phyloP scores from a whole-genome alignment of 2,113 vertebrate genomes.

The Pseudopodoces humilis region DNA sequence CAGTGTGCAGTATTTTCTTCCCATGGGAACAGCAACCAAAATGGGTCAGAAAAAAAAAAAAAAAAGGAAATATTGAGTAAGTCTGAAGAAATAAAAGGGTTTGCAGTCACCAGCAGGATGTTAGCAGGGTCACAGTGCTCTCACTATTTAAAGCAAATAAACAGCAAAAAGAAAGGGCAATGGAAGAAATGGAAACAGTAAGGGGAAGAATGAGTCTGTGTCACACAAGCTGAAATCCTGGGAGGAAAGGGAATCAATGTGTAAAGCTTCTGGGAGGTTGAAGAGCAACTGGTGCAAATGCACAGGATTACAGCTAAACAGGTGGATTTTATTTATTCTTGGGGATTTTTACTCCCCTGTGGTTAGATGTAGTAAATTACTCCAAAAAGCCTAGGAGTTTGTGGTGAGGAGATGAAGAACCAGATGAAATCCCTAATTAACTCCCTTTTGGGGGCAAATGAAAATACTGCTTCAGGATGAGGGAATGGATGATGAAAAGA shows the following conservation, averaged over 20 bases:
- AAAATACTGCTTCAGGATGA: neutral
- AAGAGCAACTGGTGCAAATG: neutral
- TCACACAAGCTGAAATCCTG: neutral
- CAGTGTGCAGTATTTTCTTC: neutral
- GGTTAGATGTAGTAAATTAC: neutral
- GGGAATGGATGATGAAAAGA: neutral
- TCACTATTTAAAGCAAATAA: neutral
- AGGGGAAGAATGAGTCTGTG: neutral
- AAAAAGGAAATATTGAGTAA: neutral
- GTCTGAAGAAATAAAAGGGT: neutral
- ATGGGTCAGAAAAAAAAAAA: neutral
- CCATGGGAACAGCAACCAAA: neutral
- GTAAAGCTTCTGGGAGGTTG: neutral
- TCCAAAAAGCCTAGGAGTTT: neutral
- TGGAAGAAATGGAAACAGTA: neutral
- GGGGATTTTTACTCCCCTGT: rapidly evolving
- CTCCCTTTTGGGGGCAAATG: neutral
- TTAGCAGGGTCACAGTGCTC: neutral
- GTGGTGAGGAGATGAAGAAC: neutral
- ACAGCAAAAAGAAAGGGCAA: neutral
- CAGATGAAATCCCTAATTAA: neutral
- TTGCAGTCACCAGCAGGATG: neutral
- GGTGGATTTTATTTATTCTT: neutral
- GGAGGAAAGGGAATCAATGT: neutral
- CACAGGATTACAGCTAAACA: neutral